Evolutionary conservation across 2,888 invertebrate genomes (phyloP).

Genomic region (Petrolisthes cinctipes): DNA sequence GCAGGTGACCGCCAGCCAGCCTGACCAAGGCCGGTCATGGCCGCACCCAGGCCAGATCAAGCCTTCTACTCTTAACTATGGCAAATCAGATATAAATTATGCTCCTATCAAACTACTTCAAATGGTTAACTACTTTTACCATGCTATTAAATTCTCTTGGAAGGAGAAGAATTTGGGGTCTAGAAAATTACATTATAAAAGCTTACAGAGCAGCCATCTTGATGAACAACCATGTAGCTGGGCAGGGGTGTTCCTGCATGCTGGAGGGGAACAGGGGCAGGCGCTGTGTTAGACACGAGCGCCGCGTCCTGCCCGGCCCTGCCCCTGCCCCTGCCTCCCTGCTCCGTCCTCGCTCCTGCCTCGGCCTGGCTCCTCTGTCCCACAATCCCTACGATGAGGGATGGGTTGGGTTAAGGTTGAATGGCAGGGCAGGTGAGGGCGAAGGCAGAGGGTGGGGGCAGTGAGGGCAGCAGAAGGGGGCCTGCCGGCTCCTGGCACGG

Average conservation of each 20-base stretch:
- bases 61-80: constrained; percentile 63
- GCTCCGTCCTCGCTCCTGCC: constrained; percentile 28
- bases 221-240: constrained; percentile 60
- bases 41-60: constrained; percentile 44
- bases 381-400: constrained; percentile 14
- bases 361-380: constrained; percentile 18
- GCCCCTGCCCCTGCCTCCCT: constrained; percentile 49
- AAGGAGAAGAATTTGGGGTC: constrained; percentile 65
- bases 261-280: constrained; percentile 61
- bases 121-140: constrained; percentile 64
- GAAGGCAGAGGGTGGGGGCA: constrained; percentile 40
- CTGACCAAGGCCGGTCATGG: constrained; percentile 16
- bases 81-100: constrained; percentile 66
- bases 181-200: constrained; percentile 64
- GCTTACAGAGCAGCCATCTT: constrained; percentile 62
- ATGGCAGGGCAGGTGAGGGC: constrained; percentile 29
- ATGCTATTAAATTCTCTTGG: constrained; percentile 65
- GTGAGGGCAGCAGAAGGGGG: constrained; percentile 60
- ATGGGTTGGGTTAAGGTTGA: constrained; percentile 21
- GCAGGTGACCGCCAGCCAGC: constrained; percentile 51
- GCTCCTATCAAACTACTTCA: constrained; percentile 65
- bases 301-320: constrained; percentile 57
- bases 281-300: constrained; percentile 62
- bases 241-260: constrained; percentile 48
- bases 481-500: constrained; percentile 65